A percentile compares a stretch with the other conserved stretches of the same genome.
phyloP scores from a whole-genome alignment of 1,140 invertebrate species.

The Calliphora vicina region DNA sequence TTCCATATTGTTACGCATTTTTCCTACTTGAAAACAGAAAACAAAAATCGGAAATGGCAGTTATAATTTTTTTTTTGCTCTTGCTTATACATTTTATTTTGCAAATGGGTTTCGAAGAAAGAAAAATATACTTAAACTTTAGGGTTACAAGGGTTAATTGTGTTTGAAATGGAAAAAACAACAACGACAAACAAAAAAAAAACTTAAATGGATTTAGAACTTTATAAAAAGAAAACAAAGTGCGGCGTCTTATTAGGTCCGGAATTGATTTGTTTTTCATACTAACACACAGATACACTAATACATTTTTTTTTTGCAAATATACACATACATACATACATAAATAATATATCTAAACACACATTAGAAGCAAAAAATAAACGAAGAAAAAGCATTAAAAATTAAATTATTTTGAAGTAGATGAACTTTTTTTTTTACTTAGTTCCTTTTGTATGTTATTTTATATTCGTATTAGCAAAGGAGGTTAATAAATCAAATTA shows the following conservation, averaged over 20 bases:
- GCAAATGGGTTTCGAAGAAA: neutral
- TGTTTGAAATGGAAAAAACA: neutral
- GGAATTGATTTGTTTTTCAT: constrained; percentile 4
- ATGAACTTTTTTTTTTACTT: neutral
- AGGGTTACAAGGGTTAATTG: constrained; percentile 16
- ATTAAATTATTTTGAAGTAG: neutral
- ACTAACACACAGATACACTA: neutral
- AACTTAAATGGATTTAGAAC: neutral
- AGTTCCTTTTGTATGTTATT: neutral
- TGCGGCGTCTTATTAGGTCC: neutral
- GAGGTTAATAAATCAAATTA: too few species aligned
- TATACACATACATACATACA: neutral
- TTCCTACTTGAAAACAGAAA: neutral
- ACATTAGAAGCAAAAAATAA: neutral
- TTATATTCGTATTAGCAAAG: too few species aligned
- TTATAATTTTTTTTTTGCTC: neutral
- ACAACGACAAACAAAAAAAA: neutral
- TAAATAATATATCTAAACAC: neutral
- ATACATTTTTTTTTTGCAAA: neutral
- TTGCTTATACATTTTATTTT: neutral
- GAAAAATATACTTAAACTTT: neutral
- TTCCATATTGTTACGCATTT: constrained; percentile 7
- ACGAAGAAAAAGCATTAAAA: neutral
- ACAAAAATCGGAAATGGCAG: constrained; percentile 8
- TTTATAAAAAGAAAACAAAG: neutral